Percentiles rank a stretch among this genome's conserved stretches.
Conservation (phyloP, 2,888 invertebrate species). For the Mystacides longicornis region DNA sequence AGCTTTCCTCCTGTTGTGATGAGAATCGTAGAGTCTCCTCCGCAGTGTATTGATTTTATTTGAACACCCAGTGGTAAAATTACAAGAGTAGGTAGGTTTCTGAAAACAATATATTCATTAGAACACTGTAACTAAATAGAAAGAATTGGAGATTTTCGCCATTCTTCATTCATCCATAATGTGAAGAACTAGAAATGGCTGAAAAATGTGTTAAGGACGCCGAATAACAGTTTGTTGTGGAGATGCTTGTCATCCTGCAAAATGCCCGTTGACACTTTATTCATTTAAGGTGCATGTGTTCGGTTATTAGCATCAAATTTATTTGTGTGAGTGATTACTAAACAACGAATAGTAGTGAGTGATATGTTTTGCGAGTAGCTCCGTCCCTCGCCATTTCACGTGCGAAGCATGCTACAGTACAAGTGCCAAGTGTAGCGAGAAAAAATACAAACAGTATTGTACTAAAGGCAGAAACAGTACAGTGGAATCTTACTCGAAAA, state of each 20-base stretch:
- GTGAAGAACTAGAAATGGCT: not conserved
- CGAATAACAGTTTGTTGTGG: not conserved
- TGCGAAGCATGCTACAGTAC: no score
- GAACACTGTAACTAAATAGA: conserved; percentile 33
- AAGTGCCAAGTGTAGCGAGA: no score
- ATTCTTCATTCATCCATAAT: not conserved
- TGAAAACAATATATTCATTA: conserved; percentile 16
- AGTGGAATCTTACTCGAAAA: no score
- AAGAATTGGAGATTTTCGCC: not conserved
- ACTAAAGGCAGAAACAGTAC: no score
- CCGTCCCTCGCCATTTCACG: no score
- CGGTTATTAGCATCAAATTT: no score
- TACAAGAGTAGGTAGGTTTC: conserved; percentile 35
- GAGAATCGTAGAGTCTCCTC: conserved; percentile 54
- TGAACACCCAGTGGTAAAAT: conserved; percentile 40
- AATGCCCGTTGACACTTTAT: not conserved
- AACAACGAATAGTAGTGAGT: no score
- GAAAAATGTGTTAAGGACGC: no score
- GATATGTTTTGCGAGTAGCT: no score
- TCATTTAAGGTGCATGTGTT: no score
- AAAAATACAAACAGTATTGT: no score
- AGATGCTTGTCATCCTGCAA: not conserved
- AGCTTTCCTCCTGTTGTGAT: conserved; percentile 53
- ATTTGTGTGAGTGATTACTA: no score
- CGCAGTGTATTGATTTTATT: conserved; percentile 50